Evolutionary conservation across 2,888 invertebrate genomes (phyloP), one percentile per base, ranked within the genome.

Genomic region (Alsophila aescularia): DNA sequence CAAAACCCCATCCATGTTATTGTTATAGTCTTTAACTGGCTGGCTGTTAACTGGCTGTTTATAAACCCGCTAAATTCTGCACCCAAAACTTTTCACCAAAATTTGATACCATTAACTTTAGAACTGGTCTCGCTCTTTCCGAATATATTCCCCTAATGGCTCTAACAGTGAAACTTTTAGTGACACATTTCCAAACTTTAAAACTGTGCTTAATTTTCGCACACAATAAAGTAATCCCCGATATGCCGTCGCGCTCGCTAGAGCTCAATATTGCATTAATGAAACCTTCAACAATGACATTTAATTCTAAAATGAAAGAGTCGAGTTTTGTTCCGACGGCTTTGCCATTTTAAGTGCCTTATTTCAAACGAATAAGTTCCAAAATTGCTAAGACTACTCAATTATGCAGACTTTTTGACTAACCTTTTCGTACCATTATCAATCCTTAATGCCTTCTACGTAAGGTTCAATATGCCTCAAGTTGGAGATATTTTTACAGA

Each of bases 251-350:
- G 68, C 69, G 72, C 72, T 74, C 68, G 67, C 73, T 69, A 72
- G 77, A 81, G 79, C 83, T 81, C 87, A 83, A 85, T 87, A 87
- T 90, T 87, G 84, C 87, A 87, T 88, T 88, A 89, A 88, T 87
- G 81, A 85, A 84, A 77, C 79, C 69, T 68, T 67, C 78, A 84
- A 90, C 90, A 90, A 90, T 90, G 85, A 84, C 83, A 88, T 90
- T 89, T 90, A 90, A 90, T 88, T 86, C 85, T 77, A 68, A 75
- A 79, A 77, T 77, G 81, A 86, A 84, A 85, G 83, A 83, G 79
- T 82, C 76, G 73, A 83, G 74, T 77, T 55, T 58, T 39, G 45
- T 32, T 49, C 16, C 42, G 21, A 60, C 49, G 55, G 53, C 52
- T 56, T 50, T 58, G 52, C 54, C 54, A 65, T 67, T 54, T 43